These are phyloP conservation scores for Ylistrum balloti DNA, from an alignment of 1,140 invertebrate genomes.

Conservation along the genomic window DNA sequence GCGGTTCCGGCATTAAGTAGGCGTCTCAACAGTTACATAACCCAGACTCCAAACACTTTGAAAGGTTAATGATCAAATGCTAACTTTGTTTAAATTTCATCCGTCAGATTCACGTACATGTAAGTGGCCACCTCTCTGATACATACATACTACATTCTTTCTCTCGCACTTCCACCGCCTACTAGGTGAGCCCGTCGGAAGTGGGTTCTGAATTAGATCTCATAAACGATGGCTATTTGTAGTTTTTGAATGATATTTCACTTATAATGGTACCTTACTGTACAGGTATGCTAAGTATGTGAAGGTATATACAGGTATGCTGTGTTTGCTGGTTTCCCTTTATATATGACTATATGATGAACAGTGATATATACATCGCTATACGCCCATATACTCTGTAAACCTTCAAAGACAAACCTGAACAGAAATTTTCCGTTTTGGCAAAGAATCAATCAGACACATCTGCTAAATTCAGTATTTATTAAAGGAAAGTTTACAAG, in stretches of 20 bases:
- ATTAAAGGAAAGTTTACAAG: not conserved
- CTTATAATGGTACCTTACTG: too few relatives aligned
- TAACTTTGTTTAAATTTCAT: slow-evolving; percentile 21
- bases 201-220: too few relatives aligned
- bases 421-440: not conserved
- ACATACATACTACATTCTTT: too few relatives aligned
- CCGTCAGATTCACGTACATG: not conserved
- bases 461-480: slow-evolving; percentile 7
- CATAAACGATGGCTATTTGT: too few relatives aligned
- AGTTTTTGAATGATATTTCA: too few relatives aligned
- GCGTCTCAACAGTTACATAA: not conserved
- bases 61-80: not conserved
- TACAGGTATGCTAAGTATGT: not conserved
- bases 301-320: slow-evolving; percentile 6
- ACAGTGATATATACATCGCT: not conserved
- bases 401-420: not conserved
- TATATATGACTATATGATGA: not conserved
- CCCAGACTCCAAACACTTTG: not conserved
- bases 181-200: too few relatives aligned
- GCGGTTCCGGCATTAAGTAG: not conserved
- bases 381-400: not conserved
- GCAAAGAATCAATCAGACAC: not conserved
- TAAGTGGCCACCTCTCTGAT: too few relatives aligned
- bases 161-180: too few relatives aligned
- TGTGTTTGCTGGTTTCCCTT: not conserved